Evolutionary conservation across 2,888 invertebrate genomes (phyloP).

Genomic region (Theristus sp.): DNA sequence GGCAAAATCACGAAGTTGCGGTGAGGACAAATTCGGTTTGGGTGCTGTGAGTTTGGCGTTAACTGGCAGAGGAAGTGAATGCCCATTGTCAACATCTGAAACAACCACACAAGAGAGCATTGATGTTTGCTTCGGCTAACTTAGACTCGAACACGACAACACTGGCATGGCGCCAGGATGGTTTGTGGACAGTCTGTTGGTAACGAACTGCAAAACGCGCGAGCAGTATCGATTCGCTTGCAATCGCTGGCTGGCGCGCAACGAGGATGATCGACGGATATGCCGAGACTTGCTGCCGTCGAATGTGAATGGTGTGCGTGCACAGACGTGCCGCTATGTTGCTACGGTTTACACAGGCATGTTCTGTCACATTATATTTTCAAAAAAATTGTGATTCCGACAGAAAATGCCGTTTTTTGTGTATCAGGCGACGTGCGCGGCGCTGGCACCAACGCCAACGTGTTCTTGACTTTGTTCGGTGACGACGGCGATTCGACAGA

Average conservation of each 20-base stretch:
- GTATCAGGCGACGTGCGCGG: slow-evolving; percentile 11
- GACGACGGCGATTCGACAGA: not conserved
- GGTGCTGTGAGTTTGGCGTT: too few relatives aligned
- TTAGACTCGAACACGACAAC: slow-evolving; percentile 31
- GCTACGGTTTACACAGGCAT: too few relatives aligned
- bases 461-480: slow-evolving; percentile 30
- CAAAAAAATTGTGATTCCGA: too few relatives aligned
- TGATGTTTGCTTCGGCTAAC: not conserved
- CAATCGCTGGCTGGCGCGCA: slow-evolving; percentile 30
- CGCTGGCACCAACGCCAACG: slow-evolving; percentile 32
- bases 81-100: not conserved
- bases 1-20: not conserved
- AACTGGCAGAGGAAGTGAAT: too few relatives aligned
- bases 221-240: not conserved
- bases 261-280: slow-evolving; percentile 30
- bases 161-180: slow-evolving; percentile 16
- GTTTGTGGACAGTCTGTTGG: not conserved
- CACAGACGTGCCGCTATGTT: too few relatives aligned
- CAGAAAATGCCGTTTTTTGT: too few relatives aligned
- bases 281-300: slow-evolving; percentile 15
- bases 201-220: not conserved
- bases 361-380: too few relatives aligned
- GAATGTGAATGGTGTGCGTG: too few relatives aligned
- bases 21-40: too few relatives aligned
- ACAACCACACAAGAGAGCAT: not conserved